Conservation (phyloP, 2,797 vertebrate genomes). For the Chaunax sp. region DNA sequence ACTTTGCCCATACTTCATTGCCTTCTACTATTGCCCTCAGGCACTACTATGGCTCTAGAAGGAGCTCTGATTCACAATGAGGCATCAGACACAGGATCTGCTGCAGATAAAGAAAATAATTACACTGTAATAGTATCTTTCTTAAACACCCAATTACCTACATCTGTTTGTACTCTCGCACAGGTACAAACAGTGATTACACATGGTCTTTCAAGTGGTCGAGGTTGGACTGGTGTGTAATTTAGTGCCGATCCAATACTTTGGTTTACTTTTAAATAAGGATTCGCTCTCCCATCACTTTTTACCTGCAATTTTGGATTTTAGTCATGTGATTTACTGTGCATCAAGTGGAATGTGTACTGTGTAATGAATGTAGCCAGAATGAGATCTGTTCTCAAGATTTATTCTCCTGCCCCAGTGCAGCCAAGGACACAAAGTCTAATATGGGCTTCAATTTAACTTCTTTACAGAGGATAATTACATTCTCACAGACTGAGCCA, state of each 20-base stretch:
- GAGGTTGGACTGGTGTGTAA: conserved; percentile 32
- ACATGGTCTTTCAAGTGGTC: conserved; percentile 37
- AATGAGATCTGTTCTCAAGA: conserved; percentile 62
- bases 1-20: conserved; percentile 68
- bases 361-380: conserved; percentile 54
- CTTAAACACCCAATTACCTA: conserved; percentile 69
- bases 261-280: conserved; percentile 44
- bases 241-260: conserved; percentile 34
- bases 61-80: conserved; percentile 52
- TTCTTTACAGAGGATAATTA: conserved; percentile 71
- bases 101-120: conserved; percentile 65
- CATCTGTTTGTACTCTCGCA: conserved; percentile 51
- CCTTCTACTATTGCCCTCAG: conserved; percentile 49
- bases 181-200: conserved; percentile 63
- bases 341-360: conserved; percentile 39
- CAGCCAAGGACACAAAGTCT: conserved; percentile 60
- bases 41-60: conserved; percentile 43
- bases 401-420: conserved; percentile 58
- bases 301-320: conserved; percentile 49
- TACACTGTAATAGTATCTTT: conserved; percentile 59
- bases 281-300: conserved; percentile 35
- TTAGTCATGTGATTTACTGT: conserved; percentile 62
- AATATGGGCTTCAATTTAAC: conserved; percentile 61
- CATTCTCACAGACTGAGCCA: conserved; percentile 57
- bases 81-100: conserved; percentile 53